A percentile compares a stretch with the other conserved stretches of the same genome.
Conservation (phyloP, 2,113 vertebrate species). For the Myodes glareolus region DNA sequence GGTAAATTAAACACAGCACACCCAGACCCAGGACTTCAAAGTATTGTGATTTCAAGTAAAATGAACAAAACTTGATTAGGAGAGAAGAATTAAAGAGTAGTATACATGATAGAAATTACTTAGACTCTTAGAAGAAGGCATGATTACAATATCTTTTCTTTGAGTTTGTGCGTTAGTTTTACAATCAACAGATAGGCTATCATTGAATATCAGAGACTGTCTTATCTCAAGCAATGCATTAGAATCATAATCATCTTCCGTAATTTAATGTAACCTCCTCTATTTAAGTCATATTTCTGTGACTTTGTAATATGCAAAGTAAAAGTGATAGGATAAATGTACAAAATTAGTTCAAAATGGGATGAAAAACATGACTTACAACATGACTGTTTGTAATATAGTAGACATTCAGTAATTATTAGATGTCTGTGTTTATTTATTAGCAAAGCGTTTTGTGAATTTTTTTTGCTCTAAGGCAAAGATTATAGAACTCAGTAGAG, state of each 20-base stretch:
- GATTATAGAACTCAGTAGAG: not conserved
- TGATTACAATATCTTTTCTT: not conserved
- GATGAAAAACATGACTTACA: not conserved
- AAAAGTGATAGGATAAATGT: not conserved
- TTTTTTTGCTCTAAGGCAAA: not conserved
- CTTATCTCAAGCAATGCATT: not conserved
- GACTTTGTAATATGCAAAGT: not conserved
- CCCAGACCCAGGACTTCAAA: constrained; percentile 71
- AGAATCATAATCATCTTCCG: not conserved
- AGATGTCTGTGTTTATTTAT: not conserved
- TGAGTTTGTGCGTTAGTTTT: not conserved
- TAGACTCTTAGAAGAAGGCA: not conserved
- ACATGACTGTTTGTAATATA: not conserved
- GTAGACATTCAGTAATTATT: not conserved
- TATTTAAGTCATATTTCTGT: not conserved
- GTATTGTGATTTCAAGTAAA: constrained; percentile 45
- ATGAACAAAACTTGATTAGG: constrained; percentile 38
- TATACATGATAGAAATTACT: not conserved
- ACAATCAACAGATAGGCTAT: not conserved
- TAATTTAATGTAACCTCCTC: not conserved
- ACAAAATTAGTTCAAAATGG: not conserved
- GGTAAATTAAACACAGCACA: constrained; percentile 83
- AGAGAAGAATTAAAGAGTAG: not conserved
- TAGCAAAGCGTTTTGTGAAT: not conserved
- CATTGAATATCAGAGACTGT: not conserved